Evolutionary conservation across 2,797 vertebrate species (phyloP), one percentile per base, ranked within the genome.

Genomic region (Denticeps clupeoides): DNA sequence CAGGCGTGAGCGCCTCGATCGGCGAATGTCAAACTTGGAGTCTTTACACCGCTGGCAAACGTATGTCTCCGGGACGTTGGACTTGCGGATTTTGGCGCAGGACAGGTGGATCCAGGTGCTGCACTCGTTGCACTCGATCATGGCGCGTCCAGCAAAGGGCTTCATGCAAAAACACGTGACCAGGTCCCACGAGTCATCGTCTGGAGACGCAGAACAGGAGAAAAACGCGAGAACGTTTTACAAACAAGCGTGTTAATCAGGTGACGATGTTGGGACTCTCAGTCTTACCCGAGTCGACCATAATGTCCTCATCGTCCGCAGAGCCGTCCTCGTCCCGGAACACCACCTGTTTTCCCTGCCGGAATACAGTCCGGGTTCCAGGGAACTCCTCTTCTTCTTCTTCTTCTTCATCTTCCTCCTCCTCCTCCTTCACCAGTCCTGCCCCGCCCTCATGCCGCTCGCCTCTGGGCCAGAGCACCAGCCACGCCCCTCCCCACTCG

Each of bases 101-200:
- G 93, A 97, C 62, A 98, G 82, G 75, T 98, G 94, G 61, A 98
- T 88, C 94, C 94, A 98, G 59, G 90, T 97, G 74, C 92, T 81
- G 61, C 93, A 97, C 59, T 91, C 84, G 1, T 89, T 90, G 29
- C 94, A 98, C 75, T 98, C 93, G 0, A 98, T 97, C 94, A 98
- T 98, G 7, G 94, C 93, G 24, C 94, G 81, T 32, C 94, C 93
- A 0, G 94, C 93, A 0, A 97, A 97, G 0, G 94, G 94, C 75
- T 98, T 98, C 92, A 91, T 90, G 74, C 94, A 98, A 80, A 97
- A 98, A 70, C 94, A 98, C 1, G 94, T 98, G 70, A 98, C 94
- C 3, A 97, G 82, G 65, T 96, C 91, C 94, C 94, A 98, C 0
- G 93, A 97, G 66, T 98, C 94, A 0, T 98, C 94, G 23, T 98